These are phyloP conservation scores for Nineta flava DNA, from an alignment of 2,888 invertebrate genomes.

Conservation along the genomic window DNA sequence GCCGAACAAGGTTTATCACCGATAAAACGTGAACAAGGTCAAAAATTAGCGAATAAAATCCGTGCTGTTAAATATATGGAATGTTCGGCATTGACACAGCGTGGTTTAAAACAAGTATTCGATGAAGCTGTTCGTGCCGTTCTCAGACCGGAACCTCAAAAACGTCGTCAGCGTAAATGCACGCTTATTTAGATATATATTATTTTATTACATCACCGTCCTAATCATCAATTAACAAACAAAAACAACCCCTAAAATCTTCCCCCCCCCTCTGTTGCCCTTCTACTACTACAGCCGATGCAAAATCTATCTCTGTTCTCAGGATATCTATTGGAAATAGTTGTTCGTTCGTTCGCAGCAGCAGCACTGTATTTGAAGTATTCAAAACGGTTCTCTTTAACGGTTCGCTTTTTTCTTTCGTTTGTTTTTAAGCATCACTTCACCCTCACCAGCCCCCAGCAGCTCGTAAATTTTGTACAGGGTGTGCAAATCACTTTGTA, in stretches of 20 bases:
- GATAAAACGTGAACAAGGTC: conserved; percentile 93
- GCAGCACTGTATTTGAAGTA: too few species aligned
- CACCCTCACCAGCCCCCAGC: too few species aligned
- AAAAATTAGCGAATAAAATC: conserved; percentile 96
- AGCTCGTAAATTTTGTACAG: too few species aligned
- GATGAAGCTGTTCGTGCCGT: conserved; percentile 98
- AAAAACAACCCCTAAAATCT: not conserved
- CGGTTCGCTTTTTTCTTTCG: too few species aligned
- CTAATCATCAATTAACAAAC: not conserved
- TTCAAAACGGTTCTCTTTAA: too few species aligned
- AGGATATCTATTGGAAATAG: not conserved
- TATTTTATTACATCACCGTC: not conserved
- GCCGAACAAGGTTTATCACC: conserved; percentile 91
- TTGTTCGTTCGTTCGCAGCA: not conserved
- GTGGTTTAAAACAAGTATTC: conserved; percentile 96
- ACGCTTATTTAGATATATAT: conserved; percentile 28
- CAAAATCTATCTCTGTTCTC: not conserved
- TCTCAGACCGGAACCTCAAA: conserved; percentile 89
- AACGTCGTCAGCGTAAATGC: conserved; percentile 87
- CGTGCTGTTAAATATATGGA: conserved; percentile 98
- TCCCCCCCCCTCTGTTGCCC: too few species aligned
- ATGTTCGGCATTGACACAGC: conserved; percentile 96
- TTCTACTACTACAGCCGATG: not conserved
- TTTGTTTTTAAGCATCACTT: too few species aligned
- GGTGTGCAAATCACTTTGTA: too few species aligned